Evolutionary conservation across 1,140 invertebrate species (phyloP).

Genomic region (Drosophila funebris): DNA sequence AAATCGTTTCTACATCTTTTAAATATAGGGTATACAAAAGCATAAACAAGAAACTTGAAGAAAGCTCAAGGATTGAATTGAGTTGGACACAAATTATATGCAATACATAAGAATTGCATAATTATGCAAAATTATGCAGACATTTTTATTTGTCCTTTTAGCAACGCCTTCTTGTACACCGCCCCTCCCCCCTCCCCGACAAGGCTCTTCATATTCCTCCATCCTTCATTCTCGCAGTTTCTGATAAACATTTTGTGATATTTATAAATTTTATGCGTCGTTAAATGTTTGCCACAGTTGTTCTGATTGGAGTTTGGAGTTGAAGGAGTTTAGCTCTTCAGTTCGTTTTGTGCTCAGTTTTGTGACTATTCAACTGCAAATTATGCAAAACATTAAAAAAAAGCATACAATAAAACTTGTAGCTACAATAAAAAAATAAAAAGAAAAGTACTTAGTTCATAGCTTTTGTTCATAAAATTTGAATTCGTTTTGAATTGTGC

Average conservation of each 20-base stretch:
- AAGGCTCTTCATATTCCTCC: not conserved
- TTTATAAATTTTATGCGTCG: slow-evolving; percentile 72
- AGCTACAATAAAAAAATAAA: slow-evolving; percentile 34
- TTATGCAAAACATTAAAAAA: slow-evolving; percentile 53
- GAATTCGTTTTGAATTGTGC: slow-evolving; percentile 2
- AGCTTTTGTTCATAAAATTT: slow-evolving; percentile 49
- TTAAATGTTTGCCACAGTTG: slow-evolving; percentile 57
- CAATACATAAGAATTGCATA: slow-evolving; percentile 59
- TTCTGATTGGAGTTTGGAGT: slow-evolving; percentile 1
- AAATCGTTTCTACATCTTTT: no score
- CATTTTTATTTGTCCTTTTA: slow-evolving; percentile 38
- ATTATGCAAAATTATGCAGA: slow-evolving; percentile 61
- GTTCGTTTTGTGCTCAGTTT: slow-evolving; percentile 37
- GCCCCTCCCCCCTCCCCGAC: not conserved
- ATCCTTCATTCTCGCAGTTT: not conserved
- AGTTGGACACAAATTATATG: slow-evolving; percentile 29
- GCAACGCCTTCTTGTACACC: not conserved
- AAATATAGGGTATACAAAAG: slow-evolving; percentile 3
- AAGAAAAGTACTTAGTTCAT: slow-evolving; percentile 34
- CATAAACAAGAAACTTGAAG: slow-evolving; percentile 12
- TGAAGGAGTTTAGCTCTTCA: slow-evolving; percentile 10
- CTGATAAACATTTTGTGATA: slow-evolving; percentile 24
- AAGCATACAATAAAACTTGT: slow-evolving; percentile 15
- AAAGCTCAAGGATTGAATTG: slow-evolving; percentile 35
- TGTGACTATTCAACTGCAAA: slow-evolving; percentile 61